Evolutionary conservation across 2,888 invertebrate genomes (phyloP).

Genomic region (Thymelicus acteon): DNA sequence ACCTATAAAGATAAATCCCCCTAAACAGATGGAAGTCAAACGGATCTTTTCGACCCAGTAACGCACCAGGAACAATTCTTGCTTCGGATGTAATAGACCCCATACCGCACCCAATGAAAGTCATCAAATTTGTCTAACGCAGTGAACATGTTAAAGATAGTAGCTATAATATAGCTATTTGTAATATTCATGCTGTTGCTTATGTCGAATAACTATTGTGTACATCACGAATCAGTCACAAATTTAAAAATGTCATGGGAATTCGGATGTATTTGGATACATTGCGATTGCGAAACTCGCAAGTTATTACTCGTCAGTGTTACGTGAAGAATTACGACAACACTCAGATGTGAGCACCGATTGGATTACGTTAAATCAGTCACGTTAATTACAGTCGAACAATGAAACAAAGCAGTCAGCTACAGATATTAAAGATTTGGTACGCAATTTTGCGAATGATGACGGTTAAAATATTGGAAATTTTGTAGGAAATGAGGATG

Average conservation of each 20-base stretch:
- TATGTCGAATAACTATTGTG: background rate
- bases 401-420: background rate
- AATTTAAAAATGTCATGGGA: constrained; percentile 29
- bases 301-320: constrained; percentile 12
- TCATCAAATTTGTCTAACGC: too few species aligned
- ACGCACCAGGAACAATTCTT: too few species aligned
- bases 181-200: background rate
- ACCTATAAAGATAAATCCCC: too few species aligned
- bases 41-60: too few species aligned
- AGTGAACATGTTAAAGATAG: too few species aligned
- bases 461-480: background rate
- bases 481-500: too few species aligned
- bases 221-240: constrained; percentile 9
- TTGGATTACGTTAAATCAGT: constrained; percentile 18
- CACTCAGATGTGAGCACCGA: constrained; percentile 26
- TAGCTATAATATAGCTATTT: background rate
- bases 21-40: too few species aligned
- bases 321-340: constrained; percentile 28
- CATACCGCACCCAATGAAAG: too few species aligned
- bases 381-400: background rate
- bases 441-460: background rate
- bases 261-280: constrained; percentile 4
- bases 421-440: background rate
- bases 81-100: too few species aligned
- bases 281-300: constrained; percentile 11